These are phyloP conservation scores for Spialia ferax DNA, from an alignment of 2,888 invertebrate genomes.

Conservation along the genomic window DNA sequence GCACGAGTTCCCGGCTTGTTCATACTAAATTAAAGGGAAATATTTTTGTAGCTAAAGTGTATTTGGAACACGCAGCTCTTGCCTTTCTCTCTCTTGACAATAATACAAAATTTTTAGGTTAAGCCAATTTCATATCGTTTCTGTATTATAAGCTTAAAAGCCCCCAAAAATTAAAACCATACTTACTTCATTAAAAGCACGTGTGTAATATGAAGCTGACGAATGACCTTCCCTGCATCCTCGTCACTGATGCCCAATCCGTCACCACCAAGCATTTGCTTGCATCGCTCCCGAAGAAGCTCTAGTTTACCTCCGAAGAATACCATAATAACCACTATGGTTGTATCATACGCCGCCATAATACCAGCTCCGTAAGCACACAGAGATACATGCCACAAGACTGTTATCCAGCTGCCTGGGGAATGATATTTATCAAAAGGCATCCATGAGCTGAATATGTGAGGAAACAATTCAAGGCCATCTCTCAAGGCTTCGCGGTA, in stretches of 20 bases:
- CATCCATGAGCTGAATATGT: slow-evolving; percentile 77
- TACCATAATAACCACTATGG: slow-evolving; percentile 66
- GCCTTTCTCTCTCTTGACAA: too few species aligned
- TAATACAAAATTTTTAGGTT: too few species aligned
- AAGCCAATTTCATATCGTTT: too few species aligned
- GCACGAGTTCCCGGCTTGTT: too few species aligned
- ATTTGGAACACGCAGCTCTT: too few species aligned
- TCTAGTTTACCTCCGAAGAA: slow-evolving; percentile 75
- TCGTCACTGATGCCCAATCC: slow-evolving; percentile 50
- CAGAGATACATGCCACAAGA: slow-evolving; percentile 61
- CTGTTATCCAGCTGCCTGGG: slow-evolving; percentile 70
- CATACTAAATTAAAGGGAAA: too few species aligned
- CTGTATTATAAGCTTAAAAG: too few species aligned
- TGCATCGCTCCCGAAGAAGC: slow-evolving; percentile 67
- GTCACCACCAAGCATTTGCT: slow-evolving; percentile 58
- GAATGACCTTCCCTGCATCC: slow-evolving; percentile 53
- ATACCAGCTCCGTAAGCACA: slow-evolving; percentile 65
- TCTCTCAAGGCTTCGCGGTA: slow-evolving; percentile 62
- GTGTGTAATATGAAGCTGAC: slow-evolving; percentile 64
- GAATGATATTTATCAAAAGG: slow-evolving; percentile 69
- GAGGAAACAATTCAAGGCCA: slow-evolving; percentile 69
- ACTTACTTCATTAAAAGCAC: slow-evolving; percentile 68
- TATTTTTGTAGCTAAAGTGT: too few species aligned
- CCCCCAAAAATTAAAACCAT: too few species aligned
- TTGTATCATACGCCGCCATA: slow-evolving; percentile 69